Conservation (phyloP, 2,888 invertebrate genomes). For the Geophilus truncorum region DNA sequence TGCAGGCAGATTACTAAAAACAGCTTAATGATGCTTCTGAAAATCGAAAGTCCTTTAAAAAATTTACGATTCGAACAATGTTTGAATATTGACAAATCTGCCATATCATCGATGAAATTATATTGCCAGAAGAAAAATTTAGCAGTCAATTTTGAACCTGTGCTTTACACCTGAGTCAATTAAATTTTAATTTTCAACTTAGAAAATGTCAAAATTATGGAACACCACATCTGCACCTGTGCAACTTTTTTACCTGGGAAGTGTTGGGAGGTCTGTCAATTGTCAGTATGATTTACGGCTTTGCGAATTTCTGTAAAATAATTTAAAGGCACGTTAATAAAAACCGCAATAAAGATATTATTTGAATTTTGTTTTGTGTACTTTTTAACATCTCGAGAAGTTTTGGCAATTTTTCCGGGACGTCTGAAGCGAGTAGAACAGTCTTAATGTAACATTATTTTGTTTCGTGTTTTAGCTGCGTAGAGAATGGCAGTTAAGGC, state of each 20-base stretch:
- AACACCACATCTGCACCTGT: too few relatives aligned
- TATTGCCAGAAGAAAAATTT: too few relatives aligned
- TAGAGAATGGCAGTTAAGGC: slow-evolving; percentile 84
- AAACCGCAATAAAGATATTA: slow-evolving; percentile 27
- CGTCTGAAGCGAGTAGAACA: slow-evolving; percentile 68
- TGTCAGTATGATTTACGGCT: slow-evolving; percentile 76
- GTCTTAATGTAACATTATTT: slow-evolving; percentile 65
- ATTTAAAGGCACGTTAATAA: slow-evolving; percentile 36
- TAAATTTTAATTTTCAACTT: too few relatives aligned
- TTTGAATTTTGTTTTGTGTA: slow-evolving; percentile 43
- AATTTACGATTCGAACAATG: too few relatives aligned
- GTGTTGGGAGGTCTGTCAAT: slow-evolving; percentile 56
- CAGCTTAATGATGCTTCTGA: too few relatives aligned
- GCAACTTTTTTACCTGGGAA: slow-evolving; percentile 57
- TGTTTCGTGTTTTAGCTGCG: slow-evolving; percentile 82
- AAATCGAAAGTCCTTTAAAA: too few relatives aligned
- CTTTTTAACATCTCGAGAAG: slow-evolving; percentile 85
- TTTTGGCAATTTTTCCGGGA: slow-evolving; percentile 64
- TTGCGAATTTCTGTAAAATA: slow-evolving; percentile 47
- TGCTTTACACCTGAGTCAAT: too few relatives aligned
- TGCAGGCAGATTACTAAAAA: too few relatives aligned
- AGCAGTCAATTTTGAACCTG: too few relatives aligned
- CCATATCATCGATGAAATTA: too few relatives aligned
- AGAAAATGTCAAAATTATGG: too few relatives aligned
- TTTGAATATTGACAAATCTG: too few relatives aligned